Percentiles rank a stretch among this genome's conserved stretches.
These are phyloP conservation scores for Hetaerina titia DNA, from an alignment of 2,888 invertebrate species.

Conservation along the genomic window DNA sequence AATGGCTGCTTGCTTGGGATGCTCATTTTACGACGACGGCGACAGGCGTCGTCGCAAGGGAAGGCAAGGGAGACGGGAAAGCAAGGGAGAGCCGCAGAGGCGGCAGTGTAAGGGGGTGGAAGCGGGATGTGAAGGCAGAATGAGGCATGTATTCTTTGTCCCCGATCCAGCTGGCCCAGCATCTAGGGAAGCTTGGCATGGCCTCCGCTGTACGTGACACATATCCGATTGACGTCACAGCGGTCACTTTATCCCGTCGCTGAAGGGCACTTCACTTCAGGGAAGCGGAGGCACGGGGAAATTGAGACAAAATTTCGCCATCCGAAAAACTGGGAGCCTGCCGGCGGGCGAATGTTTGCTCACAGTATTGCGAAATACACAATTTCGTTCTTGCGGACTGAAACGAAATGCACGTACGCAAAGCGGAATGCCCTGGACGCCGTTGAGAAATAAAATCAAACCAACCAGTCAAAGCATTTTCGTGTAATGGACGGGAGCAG, in stretches of 20 bases:
- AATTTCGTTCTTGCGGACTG: not conserved
- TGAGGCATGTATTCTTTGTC: constrained; percentile 29
- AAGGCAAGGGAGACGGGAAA: not conserved
- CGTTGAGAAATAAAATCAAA: no score
- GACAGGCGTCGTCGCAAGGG: not conserved
- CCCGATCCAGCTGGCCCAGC: constrained; percentile 20
- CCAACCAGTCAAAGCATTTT: no score
- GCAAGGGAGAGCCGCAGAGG: not conserved
- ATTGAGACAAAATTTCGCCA: not conserved
- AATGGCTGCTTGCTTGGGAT: no score
- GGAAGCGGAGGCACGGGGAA: not conserved
- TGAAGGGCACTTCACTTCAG: not conserved
- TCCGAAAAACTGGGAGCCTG: not conserved
- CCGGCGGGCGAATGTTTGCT: not conserved
- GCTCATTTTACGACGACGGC: not conserved
- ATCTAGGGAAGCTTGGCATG: constrained; percentile 1
- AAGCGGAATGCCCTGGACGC: not conserved
- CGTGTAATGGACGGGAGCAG: no score
- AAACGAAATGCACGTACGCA: not conserved
- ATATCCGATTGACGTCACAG: constrained; percentile 33
- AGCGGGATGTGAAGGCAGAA: not conserved
- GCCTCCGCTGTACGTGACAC: constrained; percentile 32
- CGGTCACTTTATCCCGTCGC: constrained; percentile 30
- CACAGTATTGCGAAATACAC: not conserved
- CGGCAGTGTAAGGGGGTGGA: not conserved